These are phyloP conservation scores for Loriculus beryllinus DNA, from an alignment of 2,797 vertebrate species.

Conservation along the genomic window DNA sequence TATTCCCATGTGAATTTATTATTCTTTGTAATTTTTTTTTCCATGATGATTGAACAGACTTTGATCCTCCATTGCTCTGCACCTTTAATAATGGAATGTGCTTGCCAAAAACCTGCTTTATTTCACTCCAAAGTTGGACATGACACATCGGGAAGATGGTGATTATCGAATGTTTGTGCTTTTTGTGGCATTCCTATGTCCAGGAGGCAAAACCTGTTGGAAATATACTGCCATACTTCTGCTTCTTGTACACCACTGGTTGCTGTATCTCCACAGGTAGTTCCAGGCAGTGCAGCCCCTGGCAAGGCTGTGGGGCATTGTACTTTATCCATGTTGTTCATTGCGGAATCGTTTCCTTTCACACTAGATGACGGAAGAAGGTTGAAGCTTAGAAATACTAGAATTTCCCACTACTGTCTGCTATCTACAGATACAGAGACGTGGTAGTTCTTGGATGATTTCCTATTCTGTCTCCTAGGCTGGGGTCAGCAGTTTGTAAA, in stretches of 20 bases:
- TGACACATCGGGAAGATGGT: background rate
- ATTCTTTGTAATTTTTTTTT: constrained; percentile 37
- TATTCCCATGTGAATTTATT: constrained; percentile 38
- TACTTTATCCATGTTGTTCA: background rate
- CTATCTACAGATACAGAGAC: background rate
- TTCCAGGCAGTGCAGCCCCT: background rate
- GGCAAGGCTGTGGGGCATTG: background rate
- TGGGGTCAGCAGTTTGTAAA: background rate
- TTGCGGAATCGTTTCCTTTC: background rate
- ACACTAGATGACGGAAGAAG: background rate
- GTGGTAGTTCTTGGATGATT: rapidly evolving
- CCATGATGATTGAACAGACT: constrained; percentile 21
- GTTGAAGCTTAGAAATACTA: background rate
- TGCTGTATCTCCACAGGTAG: background rate
- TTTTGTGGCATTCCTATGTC: background rate
- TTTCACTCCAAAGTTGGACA: background rate
- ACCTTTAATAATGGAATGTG: background rate
- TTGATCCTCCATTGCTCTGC: constrained; percentile 11
- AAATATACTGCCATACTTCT: background rate
- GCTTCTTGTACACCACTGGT: background rate
- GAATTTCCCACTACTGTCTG: background rate
- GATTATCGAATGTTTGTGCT: background rate
- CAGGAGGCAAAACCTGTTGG: background rate
- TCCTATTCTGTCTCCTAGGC: background rate
- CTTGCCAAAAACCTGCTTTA: background rate